Conservation (phyloP, 2,113 vertebrate genomes). For the Aviceda subcristata region DNA sequence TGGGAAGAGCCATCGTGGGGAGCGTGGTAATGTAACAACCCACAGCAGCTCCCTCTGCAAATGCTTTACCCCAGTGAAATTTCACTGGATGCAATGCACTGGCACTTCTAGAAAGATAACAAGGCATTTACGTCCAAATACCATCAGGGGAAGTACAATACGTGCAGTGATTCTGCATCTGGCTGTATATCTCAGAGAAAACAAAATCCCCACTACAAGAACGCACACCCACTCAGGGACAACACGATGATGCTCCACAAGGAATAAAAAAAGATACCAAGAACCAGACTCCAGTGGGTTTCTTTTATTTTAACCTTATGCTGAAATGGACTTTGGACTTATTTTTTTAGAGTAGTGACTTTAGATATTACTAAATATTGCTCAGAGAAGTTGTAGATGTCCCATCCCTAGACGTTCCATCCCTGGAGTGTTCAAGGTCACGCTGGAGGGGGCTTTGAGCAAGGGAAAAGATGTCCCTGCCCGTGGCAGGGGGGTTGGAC, state of each 20-base stretch:
- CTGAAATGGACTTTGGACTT: background rate
- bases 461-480: background rate
- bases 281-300: background rate
- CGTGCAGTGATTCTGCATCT: rapidly evolving
- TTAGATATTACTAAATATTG: background rate
- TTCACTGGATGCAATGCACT: background rate
- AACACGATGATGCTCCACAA: rapidly evolving
- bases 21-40: rapidly evolving
- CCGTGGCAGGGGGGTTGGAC: background rate
- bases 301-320: background rate
- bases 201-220: background rate
- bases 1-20: background rate
- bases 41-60: background rate
- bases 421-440: background rate
- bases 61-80: background rate
- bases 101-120: background rate
- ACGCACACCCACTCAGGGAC: rapidly evolving
- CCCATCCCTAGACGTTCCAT: background rate
- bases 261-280: background rate
- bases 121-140: background rate
- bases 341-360: background rate
- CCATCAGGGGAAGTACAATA: background rate
- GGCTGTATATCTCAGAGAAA: background rate
- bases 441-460: background rate
- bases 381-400: background rate